Conservation (phyloP, 2,888 invertebrate genomes). For the Gortyna flavago region DNA sequence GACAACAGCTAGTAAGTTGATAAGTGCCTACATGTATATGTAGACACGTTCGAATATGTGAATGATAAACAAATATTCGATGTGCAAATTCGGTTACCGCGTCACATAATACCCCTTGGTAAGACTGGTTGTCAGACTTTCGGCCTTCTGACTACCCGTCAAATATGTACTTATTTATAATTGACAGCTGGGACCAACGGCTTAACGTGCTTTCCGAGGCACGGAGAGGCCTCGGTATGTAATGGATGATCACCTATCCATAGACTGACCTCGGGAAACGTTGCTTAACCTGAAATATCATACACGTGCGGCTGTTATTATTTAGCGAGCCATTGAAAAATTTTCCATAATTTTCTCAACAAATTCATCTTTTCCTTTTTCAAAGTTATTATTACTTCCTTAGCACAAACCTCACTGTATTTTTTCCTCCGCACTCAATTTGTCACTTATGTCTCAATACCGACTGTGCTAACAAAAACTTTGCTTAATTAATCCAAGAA, state of each 20-base stretch:
- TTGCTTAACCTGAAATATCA: neutral
- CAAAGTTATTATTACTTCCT: neutral
- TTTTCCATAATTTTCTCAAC: neutral
- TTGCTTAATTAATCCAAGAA: slow-evolving; percentile 62
- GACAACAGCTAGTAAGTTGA: no score
- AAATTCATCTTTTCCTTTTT: no score
- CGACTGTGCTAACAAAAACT: slow-evolving; percentile 53
- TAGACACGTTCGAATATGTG: no score
- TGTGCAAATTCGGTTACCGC: neutral
- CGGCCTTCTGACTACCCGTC: neutral
- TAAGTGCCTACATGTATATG: no score
- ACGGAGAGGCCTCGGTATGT: no score
- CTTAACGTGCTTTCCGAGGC: no score
- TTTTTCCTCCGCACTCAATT: slow-evolving; percentile 8
- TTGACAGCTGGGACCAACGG: no score
- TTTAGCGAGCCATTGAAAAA: neutral
- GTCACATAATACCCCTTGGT: neutral
- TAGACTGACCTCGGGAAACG: neutral
- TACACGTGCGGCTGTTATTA: neutral
- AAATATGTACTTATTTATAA: neutral
- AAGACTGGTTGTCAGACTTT: neutral
- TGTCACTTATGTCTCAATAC: slow-evolving; percentile 13
- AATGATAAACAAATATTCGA: neutral
- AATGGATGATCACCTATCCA: neutral
- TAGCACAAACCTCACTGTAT: neutral